These are phyloP conservation scores for Peromyscus maniculatus DNA, from an alignment of 2,113 vertebrate genomes.

Conservation along the genomic window DNA sequence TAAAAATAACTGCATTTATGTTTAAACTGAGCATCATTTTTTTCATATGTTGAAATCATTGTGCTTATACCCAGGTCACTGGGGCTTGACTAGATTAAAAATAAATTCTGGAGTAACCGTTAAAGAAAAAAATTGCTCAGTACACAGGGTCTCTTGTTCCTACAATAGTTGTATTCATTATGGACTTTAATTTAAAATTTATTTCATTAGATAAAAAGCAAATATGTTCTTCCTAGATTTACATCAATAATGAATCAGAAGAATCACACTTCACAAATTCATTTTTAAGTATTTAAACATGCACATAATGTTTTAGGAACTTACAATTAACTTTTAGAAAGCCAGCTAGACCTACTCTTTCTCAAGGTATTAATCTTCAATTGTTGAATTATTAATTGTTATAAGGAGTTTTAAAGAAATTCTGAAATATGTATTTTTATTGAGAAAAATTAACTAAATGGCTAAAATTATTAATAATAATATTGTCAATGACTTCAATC, in stretches of 20 bases:
- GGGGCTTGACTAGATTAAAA: not conserved
- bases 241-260: not conserved
- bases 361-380: not conserved
- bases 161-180: not conserved
- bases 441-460: not conserved
- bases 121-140: not conserved
- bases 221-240: not conserved
- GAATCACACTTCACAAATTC: not conserved
- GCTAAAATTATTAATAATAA: not conserved
- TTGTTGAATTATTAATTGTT: not conserved
- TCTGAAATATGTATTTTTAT: not conserved
- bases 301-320: not conserved
- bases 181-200: not conserved
- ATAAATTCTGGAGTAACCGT: not conserved
- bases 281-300: not conserved
- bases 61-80: not conserved
- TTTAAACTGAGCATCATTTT: not conserved
- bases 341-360: not conserved
- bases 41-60: not conserved
- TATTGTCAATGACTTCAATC: not conserved
- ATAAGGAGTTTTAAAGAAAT: not conserved
- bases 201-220: not conserved
- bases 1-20: not conserved
- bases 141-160: not conserved
- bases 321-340: not conserved